Base-by-base conservation (phyloP, 2,113 vertebrate species). In the Cyanistes caeruleus region DNA sequence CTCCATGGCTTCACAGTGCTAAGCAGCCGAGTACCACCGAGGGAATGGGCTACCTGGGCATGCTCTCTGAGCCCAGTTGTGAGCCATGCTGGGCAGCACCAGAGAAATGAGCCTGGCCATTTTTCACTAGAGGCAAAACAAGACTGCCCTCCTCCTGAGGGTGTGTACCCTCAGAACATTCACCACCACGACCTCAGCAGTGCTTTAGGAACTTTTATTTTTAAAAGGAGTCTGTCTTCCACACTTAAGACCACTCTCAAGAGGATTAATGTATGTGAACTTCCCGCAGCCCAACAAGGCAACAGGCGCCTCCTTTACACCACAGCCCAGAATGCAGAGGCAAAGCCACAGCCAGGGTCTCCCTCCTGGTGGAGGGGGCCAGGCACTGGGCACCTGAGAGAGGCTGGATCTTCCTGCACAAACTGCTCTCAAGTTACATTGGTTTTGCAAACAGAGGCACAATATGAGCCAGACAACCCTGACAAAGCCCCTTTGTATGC, bases 191-290 rank as follows among this genome's bases (percentile, higher is more conserved):
- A 39, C 33, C 23, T 37, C 83, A 48, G 74, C 65, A 64, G 49
- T 91, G 91, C 89, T 95, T 94, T 39, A 84, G 25, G 41, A 95
- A 89, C 23, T 17, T 97, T 97, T 97, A 97, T 97, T 97, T 95
- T 87, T 65, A 39, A 93, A 90, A 92, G 56, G 48, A 84, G 62
- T 53, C 62, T 41, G 78, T 67, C 69, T 81, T 86, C 69, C 84
- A 72, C 31, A 13, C 41, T 73, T 60, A 46, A 81, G 43, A 31
- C 35, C 53, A 19, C 37, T 68, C 31, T 35, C 27, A 74, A 48
- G 52, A 87, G 52, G n/a, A 72, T 21, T 60, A 91, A 87, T 3
- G 44, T 41, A 67, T 64, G 46, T n/a, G 3, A 63, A 65, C 23
- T 15, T 76, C 23, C 28, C 3, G 1, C 28, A 78, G 60, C 52